Conservation (phyloP, 2,113 vertebrate species). For the Hiodon alosoides region DNA sequence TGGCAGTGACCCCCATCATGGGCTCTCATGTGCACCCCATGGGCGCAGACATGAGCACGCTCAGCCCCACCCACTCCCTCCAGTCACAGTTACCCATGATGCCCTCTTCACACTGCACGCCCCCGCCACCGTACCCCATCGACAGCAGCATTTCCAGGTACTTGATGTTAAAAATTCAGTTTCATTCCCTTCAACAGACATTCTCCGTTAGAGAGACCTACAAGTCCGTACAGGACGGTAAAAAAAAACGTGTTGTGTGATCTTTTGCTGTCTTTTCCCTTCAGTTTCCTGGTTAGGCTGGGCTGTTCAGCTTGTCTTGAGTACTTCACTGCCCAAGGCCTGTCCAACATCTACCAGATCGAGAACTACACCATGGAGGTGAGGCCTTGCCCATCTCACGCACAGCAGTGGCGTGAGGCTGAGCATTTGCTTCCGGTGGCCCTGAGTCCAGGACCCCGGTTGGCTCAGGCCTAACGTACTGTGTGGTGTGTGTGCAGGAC, state of each 20-base stretch:
- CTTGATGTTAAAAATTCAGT: slow-evolving; percentile 21
- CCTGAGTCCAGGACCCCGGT: background rate
- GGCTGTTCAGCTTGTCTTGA: slow-evolving; percentile 98
- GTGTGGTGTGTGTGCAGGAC: slow-evolving; percentile 73
- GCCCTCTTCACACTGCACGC: slow-evolving; percentile 96
- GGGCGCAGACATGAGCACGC: slow-evolving; percentile 89
- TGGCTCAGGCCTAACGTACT: slow-evolving; percentile 30
- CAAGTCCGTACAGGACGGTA: background rate
- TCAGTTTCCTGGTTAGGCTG: slow-evolving; percentile 96
- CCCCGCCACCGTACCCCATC: slow-evolving; percentile 95
- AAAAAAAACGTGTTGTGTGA: background rate
- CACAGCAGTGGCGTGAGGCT: slow-evolving; percentile 43
- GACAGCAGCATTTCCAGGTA: slow-evolving; percentile 99
- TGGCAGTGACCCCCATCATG: slow-evolving; percentile 92
- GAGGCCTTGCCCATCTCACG: slow-evolving; percentile 69
- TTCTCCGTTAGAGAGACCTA: too few relatives aligned
- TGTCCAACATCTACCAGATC: slow-evolving; percentile 99
- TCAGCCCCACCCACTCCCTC: slow-evolving; percentile 89
- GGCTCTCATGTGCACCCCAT: slow-evolving; percentile 83
- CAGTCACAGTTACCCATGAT: slow-evolving; percentile 90
- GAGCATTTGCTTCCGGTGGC: slow-evolving; percentile 2
- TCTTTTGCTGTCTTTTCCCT: slow-evolving; percentile 43
- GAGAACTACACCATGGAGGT: slow-evolving; percentile 99
- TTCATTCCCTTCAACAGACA: too few relatives aligned
- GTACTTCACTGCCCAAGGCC: slow-evolving; percentile 99